Evolutionary conservation across 2,113 vertebrate species (phyloP).

Genomic region (Pseudolaguvia tuberculata): DNA sequence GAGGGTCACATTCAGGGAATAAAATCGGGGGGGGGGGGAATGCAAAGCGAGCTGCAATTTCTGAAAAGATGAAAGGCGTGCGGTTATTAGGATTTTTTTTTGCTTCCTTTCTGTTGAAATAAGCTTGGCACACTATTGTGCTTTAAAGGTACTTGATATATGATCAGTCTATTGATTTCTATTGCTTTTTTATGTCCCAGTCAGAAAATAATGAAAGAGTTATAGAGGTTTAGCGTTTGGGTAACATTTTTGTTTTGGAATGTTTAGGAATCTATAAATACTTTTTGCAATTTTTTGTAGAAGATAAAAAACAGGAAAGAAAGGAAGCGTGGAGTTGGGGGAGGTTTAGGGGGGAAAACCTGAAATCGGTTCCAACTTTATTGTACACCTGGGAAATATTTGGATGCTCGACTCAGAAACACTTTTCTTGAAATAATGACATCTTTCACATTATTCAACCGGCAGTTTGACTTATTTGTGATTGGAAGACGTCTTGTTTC

Average conservation of each 20-base stretch:
- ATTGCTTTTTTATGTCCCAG: slow-evolving; percentile 17
- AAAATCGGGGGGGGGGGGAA: slow-evolving; percentile 43
- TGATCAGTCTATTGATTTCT: slow-evolving; percentile 39
- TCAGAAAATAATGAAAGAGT: background rate
- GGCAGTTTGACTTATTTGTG: slow-evolving; percentile 55
- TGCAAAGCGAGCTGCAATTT: slow-evolving; percentile 37
- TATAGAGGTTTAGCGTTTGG: background rate
- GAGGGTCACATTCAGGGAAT: slow-evolving; percentile 44
- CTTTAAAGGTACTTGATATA: slow-evolving; percentile 47
- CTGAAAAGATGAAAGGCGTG: slow-evolving; percentile 54
- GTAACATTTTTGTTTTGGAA: background rate
- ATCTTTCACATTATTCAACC: slow-evolving; percentile 51
- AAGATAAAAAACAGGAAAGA: background rate
- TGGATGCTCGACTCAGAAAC: slow-evolving; percentile 50
- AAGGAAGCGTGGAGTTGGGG: slow-evolving; percentile 1
- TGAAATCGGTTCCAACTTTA: slow-evolving; percentile 46
- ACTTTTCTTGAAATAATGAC: slow-evolving; percentile 64
- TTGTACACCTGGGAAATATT: slow-evolving; percentile 50
- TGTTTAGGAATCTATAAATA: too few species aligned
- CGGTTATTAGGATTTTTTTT: slow-evolving; percentile 43
- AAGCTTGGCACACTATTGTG: slow-evolving; percentile 47
- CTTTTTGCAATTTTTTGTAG: too few species aligned
- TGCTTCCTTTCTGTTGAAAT: slow-evolving; percentile 44
- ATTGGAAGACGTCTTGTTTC: slow-evolving; percentile 48
- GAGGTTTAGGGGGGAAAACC: background rate